Evolutionary conservation across 37 sponge, comb jelly and placozoan species (phyloP).

Genomic region (Halisarca cf. caerulea): DNA sequence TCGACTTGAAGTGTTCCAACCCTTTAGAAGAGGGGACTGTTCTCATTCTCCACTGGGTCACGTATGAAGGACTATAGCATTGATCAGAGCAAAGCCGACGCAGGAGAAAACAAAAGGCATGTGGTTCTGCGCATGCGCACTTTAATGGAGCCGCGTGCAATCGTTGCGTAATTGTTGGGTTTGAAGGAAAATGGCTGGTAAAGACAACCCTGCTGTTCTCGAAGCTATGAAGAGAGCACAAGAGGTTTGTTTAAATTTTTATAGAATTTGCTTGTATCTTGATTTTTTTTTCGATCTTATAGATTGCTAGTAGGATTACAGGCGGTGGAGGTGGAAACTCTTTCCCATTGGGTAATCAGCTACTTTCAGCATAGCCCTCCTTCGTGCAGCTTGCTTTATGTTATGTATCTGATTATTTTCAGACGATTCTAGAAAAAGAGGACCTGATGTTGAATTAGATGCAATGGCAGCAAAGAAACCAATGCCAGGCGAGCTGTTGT

Average conservation of each 20-base stretch:
- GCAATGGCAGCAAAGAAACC: conserved; percentile 35
- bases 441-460: neutral
- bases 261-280: neutral
- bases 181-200: neutral
- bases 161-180: neutral
- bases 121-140: conserved; percentile 24
- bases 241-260: conserved; percentile 45
- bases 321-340: neutral
- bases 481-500: too few relatives aligned
- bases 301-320: conserved; percentile 65
- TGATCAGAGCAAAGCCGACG: too few relatives aligned
- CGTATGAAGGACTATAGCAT: too few relatives aligned
- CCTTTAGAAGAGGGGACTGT: too few relatives aligned
- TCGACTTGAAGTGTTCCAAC: too few relatives aligned
- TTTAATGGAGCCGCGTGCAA: neutral
- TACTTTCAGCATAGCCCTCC: too few relatives aligned
- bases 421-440: neutral
- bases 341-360: neutral
- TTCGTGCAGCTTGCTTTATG: too few relatives aligned
- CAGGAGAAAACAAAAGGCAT: too few relatives aligned
- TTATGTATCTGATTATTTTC: too few relatives aligned
- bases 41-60: too few relatives aligned
- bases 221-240: conserved; percentile 66
- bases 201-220: conserved; percentile 10
- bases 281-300: neutral